Conservation (phyloP, 2,113 vertebrate species). For the Thryonomys swinderianus region DNA sequence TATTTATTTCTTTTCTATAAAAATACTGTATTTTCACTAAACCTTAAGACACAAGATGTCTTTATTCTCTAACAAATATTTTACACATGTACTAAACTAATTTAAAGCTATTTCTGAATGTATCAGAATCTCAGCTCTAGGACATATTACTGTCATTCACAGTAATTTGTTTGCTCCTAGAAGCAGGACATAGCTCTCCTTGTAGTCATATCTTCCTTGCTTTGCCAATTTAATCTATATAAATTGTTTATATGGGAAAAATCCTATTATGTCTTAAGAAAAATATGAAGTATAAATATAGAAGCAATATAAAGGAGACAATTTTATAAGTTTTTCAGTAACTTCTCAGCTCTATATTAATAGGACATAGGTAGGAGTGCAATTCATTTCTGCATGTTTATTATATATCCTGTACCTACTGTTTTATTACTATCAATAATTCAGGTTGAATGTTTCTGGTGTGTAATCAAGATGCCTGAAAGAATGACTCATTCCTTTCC, state of each 20-base stretch:
- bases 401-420: neutral
- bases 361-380: neutral
- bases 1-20: conserved; percentile 38
- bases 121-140: conserved; percentile 16
- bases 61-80: neutral
- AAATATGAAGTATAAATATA: conserved; percentile 41
- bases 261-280: neutral
- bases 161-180: neutral
- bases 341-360: conserved; percentile 1
- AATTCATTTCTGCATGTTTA: neutral
- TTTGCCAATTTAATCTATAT: conserved; percentile 21
- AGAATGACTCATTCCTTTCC: conserved; percentile 15
- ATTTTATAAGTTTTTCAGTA: neutral
- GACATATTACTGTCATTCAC: neutral
- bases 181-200: neutral
- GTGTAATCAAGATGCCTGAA: neutral
- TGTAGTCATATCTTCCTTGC: neutral
- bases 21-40: neutral
- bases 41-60: neutral
- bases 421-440: neutral
- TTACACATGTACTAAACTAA: conserved; percentile 38
- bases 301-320: neutral
- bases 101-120: conserved; percentile 36
- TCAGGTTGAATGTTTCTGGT: neutral
- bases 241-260: neutral